phyloP scores from a whole-genome alignment of 1,140 invertebrate species.

The Lineus longissimus region DNA sequence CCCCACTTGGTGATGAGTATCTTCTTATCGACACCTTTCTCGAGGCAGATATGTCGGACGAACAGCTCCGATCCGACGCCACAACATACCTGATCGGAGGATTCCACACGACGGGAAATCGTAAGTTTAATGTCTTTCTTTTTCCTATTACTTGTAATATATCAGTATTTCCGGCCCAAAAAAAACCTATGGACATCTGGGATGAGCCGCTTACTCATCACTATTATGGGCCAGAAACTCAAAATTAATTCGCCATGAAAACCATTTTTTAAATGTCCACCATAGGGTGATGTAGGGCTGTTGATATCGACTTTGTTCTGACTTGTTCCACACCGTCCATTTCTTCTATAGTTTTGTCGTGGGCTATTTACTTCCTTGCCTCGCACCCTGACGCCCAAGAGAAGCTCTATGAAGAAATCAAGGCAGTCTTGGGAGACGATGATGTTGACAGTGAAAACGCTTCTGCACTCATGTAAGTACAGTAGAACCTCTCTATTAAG shows the following conservation, averaged over 20 bases:
- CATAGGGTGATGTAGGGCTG: not conserved
- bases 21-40: conserved; percentile 35
- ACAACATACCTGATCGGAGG: conserved; percentile 31
- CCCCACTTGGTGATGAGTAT: conserved; percentile 20
- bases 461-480: conserved; percentile 30
- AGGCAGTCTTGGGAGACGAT: conserved; percentile 23
- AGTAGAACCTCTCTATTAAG: too few species aligned
- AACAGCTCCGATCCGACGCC: conserved; percentile 20
- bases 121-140: conserved; percentile 35
- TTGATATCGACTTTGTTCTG: not conserved
- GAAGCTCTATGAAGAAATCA: conserved; percentile 39
- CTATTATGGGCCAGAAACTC: too few species aligned
- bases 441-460: conserved; percentile 27
- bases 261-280: too few species aligned
- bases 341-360: conserved; percentile 46
- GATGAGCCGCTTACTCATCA: too few species aligned
- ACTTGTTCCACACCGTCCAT: conserved; percentile 13
- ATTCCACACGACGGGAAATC: conserved; percentile 41
- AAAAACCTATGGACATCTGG: too few species aligned
- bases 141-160: too few species aligned
- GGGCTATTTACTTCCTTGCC: conserved; percentile 47
- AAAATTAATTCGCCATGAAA: too few species aligned
- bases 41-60: conserved; percentile 21
- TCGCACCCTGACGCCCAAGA: conserved; percentile 42
- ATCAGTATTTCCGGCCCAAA: too few species aligned